phyloP scores from a whole-genome alignment of 2,888 invertebrate species.

The Nomada ruficornis region DNA sequence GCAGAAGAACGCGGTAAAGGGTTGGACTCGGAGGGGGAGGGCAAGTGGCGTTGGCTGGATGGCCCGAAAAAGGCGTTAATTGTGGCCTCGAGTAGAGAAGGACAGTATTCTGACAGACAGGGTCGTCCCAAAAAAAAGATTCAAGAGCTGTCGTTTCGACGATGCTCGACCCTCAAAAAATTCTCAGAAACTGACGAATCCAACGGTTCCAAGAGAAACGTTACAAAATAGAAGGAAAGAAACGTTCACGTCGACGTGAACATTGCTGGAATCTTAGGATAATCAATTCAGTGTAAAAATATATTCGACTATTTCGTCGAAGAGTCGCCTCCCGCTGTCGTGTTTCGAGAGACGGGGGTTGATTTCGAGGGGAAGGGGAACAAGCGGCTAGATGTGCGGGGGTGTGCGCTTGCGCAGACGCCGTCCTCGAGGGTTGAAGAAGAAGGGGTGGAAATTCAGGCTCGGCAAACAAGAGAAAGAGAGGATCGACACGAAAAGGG shows the following conservation, averaged over 20 bases:
- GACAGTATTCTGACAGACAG: not conserved
- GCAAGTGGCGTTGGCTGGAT: not conserved
- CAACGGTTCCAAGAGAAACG: no score
- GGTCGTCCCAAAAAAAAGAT: not conserved
- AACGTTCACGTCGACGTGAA: not conserved
- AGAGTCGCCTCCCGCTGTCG: conserved; percentile 12
- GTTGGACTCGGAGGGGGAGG: conserved; percentile 1
- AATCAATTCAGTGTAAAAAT: conserved; percentile 35
- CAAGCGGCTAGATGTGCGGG: conserved; percentile 46
- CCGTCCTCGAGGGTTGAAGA: conserved; percentile 22
- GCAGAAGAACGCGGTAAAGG: conserved; percentile 26
- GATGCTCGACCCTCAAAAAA: not conserved
- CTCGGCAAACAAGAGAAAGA: conserved; percentile 22
- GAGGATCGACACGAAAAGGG: conserved; percentile 15
- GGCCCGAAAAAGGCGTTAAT: conserved; percentile 19
- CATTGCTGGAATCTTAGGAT: not conserved
- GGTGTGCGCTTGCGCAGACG: conserved; percentile 46
- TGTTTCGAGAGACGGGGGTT: conserved; percentile 11
- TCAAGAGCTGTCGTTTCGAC: not conserved
- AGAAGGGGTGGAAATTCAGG: conserved; percentile 31
- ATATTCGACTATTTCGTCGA: conserved; percentile 22
- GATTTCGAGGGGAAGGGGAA: conserved; percentile 37
- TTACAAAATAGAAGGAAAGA: not conserved
- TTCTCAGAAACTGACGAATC: no score
- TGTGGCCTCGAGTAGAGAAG: not conserved